phyloP scores from a whole-genome alignment of 2,888 invertebrate species.

The Andrena haemorrhoa region DNA sequence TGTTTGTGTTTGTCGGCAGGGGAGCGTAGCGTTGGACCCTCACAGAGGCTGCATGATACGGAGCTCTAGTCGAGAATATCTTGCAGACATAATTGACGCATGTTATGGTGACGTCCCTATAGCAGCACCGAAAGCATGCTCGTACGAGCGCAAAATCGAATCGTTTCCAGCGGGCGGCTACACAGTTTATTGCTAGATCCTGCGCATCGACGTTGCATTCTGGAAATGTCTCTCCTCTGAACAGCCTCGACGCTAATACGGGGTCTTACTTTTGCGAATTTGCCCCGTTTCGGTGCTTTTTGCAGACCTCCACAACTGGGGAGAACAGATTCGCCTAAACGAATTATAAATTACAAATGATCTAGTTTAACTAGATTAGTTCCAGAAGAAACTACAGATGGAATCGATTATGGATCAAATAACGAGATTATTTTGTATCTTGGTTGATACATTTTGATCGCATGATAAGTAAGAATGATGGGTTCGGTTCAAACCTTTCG shows the following conservation, averaged over 20 bases:
- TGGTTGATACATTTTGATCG: too few species aligned
- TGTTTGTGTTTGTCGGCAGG: constrained; percentile 22
- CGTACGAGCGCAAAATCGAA: constrained; percentile 64
- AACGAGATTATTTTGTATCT: too few species aligned
- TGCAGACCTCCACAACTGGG: background rate
- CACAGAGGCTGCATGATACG: constrained; percentile 1
- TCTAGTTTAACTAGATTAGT: background rate
- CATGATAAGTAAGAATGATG: too few species aligned
- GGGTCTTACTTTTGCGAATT: constrained; percentile 10
- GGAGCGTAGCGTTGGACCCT: constrained; percentile 10
- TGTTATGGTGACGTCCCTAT: constrained; percentile 60
- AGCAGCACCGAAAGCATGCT: constrained; percentile 54
- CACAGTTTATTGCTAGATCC: constrained; percentile 64
- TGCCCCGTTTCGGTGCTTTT: background rate
- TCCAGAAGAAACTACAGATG: background rate
- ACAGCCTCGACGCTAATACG: constrained; percentile 28
- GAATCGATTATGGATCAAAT: too few species aligned
- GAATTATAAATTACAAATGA: background rate
- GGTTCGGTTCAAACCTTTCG: too few species aligned
- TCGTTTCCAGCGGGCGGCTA: constrained; percentile 61
- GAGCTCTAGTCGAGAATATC: constrained; percentile 34
- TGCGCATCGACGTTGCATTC: constrained; percentile 56
- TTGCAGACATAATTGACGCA: constrained; percentile 64
- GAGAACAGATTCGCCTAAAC: background rate
- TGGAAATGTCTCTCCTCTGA: constrained; percentile 48